Base-by-base conservation (phyloP, 2,888 invertebrate genomes). In the Auanema freiburgensis region DNA sequence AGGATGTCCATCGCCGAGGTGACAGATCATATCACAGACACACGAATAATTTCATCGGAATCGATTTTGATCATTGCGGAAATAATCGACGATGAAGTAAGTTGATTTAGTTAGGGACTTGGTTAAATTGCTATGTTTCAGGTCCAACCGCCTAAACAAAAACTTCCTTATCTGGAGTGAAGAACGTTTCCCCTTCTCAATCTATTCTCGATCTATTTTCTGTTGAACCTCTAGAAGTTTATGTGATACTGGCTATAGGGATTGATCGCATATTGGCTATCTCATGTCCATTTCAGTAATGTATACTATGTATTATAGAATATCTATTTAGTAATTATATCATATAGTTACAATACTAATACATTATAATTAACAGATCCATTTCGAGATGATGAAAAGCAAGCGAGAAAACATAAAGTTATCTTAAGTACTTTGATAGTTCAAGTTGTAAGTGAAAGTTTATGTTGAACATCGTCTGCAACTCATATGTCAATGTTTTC, bases 151-250 rank as follows among this genome's bases (percentile, higher is more conserved):
- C 43, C 43, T 14, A 43, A 43, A 12, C 12, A 43, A n/a, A n/a
- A n/a, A n/a, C n/a, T n/a, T n/a, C n/a, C n/a, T n/a, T n/a, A n/a
- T n/a, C n/a, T n/a, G n/a, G n/a, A n/a, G n/a, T n/a, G n/a, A n/a
- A n/a, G n/a, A n/a, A n/a, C n/a, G n/a, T n/a, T n/a, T n/a, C n/a
- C n/a, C n/a, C n/a, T n/a, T n/a, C n/a, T n/a, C n/a, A n/a, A n/a
- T n/a, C n/a, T n/a, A n/a, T n/a, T n/a, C n/a, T n/a, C n/a, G n/a
- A n/a, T n/a, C n/a, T n/a, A 51, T 58, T 74, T 21, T 72, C 70
- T 61, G 65, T 70, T 0, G 74, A 74, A 51, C 64, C 63, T 14
- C 21, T 74, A 6, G 70, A 74, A 55, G 71, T 71, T 6, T 72
- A 74, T 40, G 63, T 70, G 58, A 70, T 71, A 16, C 57, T 74